Percentiles rank a stretch among this genome's conserved stretches.
These are phyloP conservation scores for Coreoperca whiteheadi DNA, from an alignment of 2,113 vertebrate species.

Conservation along the genomic window DNA sequence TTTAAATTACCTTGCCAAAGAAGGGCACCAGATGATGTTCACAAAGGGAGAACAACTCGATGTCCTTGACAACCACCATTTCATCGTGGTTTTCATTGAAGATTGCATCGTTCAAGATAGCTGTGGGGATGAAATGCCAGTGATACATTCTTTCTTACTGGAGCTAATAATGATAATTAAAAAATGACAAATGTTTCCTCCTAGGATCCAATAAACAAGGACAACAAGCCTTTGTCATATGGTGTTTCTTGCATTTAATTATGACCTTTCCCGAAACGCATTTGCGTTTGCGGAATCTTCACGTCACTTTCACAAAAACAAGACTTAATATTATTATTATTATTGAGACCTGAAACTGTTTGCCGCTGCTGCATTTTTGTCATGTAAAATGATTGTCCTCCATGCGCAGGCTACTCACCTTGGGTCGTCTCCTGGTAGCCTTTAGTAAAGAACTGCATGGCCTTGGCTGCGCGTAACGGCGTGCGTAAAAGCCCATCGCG, in stretches of 20 bases:
- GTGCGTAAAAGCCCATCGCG: constrained; percentile 73
- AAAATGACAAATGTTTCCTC: background rate
- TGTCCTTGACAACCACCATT: constrained; percentile 74
- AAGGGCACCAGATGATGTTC: constrained; percentile 77
- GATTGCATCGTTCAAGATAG: constrained; percentile 70
- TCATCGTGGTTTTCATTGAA: constrained; percentile 79
- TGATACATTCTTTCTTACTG: background rate
- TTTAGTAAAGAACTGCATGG: constrained; percentile 81
- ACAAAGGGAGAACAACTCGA: constrained; percentile 73
- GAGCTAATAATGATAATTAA: background rate
- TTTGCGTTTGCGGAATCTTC: background rate
- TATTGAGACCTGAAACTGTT: background rate
- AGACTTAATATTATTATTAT: background rate
- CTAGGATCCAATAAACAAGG: background rate
- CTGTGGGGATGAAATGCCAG: constrained; percentile 35
- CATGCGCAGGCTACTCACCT: constrained; percentile 50
- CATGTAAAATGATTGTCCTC: background rate
- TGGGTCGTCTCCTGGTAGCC: constrained; percentile 69
- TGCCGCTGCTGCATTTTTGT: background rate
- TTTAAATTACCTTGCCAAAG: constrained; percentile 70
- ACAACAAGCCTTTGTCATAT: background rate
- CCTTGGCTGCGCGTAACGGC: constrained; percentile 74
- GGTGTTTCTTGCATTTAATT: background rate
- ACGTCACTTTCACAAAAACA: background rate
- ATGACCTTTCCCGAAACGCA: background rate